Conservation (phyloP, 2,797 vertebrate species). For the Protonibea diacanthus region DNA sequence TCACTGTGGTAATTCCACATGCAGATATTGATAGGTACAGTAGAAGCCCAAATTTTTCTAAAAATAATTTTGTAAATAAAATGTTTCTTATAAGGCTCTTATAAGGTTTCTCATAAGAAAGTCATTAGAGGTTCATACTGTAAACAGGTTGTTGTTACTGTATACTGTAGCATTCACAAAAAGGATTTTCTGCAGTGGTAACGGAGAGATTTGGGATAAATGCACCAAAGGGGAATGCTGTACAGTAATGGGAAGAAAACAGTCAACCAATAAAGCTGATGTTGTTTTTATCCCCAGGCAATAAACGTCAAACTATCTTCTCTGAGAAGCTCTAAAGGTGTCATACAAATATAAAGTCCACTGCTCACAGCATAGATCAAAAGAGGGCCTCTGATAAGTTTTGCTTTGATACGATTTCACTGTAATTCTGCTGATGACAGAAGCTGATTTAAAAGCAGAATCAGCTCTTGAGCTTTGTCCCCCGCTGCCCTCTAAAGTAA, state of each 20-base stretch:
- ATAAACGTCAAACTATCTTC: slow-evolving; percentile 34
- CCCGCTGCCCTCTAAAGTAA: slow-evolving; percentile 63
- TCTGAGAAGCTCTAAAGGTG: slow-evolving; percentile 10
- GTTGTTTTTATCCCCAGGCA: slow-evolving; percentile 24
- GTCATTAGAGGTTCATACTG: not conserved
- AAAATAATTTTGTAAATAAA: not conserved
- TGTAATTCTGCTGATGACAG: slow-evolving; percentile 37
- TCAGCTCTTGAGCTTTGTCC: slow-evolving; percentile 51
- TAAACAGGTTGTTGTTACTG: not conserved
- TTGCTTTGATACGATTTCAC: slow-evolving; percentile 31
- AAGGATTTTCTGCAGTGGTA: slow-evolving; percentile 9
- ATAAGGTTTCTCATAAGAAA: not conserved
- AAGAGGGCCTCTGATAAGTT: slow-evolving; percentile 16
- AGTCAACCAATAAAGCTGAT: slow-evolving; percentile 26
- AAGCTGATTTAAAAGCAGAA: slow-evolving; percentile 41
- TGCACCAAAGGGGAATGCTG: not conserved
- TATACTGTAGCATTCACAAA: not conserved
- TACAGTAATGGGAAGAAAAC: slow-evolving; percentile 35
- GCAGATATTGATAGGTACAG: slow-evolving; percentile 2
- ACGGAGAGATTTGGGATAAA: slow-evolving; percentile 21
- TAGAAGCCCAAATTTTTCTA: not conserved
- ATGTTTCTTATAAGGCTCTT: not conserved
- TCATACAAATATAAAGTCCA: slow-evolving; percentile 11
- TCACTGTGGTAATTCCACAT: slow-evolving; percentile 24
- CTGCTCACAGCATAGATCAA: slow-evolving; percentile 12